Evolutionary conservation across 2,797 vertebrate species (phyloP).

Genomic region (Sebastes diaconus): DNA sequence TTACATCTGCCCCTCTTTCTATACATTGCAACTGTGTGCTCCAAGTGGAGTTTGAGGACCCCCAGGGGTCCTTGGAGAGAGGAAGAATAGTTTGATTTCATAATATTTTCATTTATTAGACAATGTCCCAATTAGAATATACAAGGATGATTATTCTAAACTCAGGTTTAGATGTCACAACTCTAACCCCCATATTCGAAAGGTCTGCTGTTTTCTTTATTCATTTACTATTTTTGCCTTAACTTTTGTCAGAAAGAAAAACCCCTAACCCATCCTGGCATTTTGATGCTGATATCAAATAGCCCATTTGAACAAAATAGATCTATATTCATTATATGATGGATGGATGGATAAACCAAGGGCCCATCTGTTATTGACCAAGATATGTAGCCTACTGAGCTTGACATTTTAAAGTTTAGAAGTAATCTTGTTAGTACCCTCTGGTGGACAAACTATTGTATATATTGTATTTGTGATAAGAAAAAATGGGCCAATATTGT

Average conservation of each 20-base stretch:
- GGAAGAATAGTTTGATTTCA: conserved; percentile 29
- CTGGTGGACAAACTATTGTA: neutral
- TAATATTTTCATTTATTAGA: conserved; percentile 18
- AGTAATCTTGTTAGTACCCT: neutral
- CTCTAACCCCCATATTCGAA: neutral
- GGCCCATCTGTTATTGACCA: neutral
- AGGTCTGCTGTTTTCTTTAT: neutral
- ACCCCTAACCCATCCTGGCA: neutral
- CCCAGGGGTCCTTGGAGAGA: conserved; percentile 51
- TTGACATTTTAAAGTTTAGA: neutral
- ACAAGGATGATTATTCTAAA: conserved; percentile 13
- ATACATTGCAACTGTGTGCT: conserved; percentile 41
- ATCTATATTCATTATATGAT: neutral
- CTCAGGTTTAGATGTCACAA: neutral
- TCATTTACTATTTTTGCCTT: neutral
- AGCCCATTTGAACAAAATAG: neutral
- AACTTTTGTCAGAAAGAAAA: neutral
- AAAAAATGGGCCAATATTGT: neutral
- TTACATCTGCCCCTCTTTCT: conserved; percentile 31
- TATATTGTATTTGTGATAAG: neutral
- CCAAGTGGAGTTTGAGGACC: conserved; percentile 52
- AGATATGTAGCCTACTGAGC: neutral
- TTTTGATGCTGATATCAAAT: neutral
- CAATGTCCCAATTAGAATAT: neutral
- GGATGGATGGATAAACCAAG: neutral